Base-by-base conservation (phyloP, 2,797 vertebrate species). In the Typhlichthys eigenmanni region DNA sequence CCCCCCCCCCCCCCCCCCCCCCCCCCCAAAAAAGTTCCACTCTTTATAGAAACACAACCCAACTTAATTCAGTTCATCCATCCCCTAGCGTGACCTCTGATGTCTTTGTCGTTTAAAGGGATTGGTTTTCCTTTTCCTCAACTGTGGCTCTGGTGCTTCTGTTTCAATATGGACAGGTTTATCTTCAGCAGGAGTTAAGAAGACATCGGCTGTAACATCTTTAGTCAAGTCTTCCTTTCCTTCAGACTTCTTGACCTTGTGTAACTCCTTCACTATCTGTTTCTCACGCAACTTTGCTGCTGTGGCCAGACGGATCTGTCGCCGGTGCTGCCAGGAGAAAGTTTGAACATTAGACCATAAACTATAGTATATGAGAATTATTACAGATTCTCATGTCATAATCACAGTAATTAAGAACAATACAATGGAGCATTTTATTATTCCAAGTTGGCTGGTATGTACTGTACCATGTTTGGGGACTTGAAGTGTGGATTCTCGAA, bases 381-480 rank as follows among this genome's bases (percentile, higher is more conserved):
- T 29, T 32, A 54, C 38, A 3, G 11, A 54, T 13, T 19, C 24
- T 11, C 12, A 29, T 29, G 24, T 29, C 24, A 29, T 12, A 13
- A 10, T 54, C 10, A 43, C 38, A 43, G 38, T 43, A 43, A 43
- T 43, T 9, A 43, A 43, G 38, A 8, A 43, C 38, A 43, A 19
- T 58, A 29, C 24, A 29, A 29, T 29, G 0, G 3, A 29, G 24
- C 12, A 46, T 43, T 2, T 4, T n/a, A 13, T 47, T 43, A 47
- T 17, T 54, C 13, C 32, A n/a, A 16, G 38, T 11, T n/a, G 46
- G 17, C 11, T 5, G 38, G 3, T 17, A n/a, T 45, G 4, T 46
- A 32, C 51, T 54, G 91, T 93, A 98, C 97, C 95, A 89, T 92
- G 80, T 99, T 99, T 10, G 97, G 97, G 52, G 97, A 98, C 81